Conservation (phyloP, 2,113 vertebrate species). For the Verasper variegatus region DNA sequence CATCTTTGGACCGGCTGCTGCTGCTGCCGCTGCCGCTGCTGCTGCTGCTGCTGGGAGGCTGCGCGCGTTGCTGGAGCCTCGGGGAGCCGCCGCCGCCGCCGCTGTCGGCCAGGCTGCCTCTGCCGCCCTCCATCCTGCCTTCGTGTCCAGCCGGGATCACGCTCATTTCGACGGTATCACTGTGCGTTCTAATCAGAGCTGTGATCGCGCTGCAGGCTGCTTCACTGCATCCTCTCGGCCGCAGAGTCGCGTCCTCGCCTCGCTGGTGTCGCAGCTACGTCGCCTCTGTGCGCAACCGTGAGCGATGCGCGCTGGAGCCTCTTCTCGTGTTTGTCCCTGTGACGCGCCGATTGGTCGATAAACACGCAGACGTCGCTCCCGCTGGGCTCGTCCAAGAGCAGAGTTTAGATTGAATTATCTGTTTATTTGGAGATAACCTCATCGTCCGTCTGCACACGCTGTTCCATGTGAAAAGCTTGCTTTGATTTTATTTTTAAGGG, state of each 20-base stretch:
- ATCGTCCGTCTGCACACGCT: neutral
- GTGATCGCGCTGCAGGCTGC: neutral
- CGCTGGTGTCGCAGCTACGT: conserved; percentile 61
- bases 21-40: conserved; percentile 55
- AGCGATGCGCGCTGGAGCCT: conserved; percentile 49
- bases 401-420: conserved; percentile 33
- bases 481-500: neutral
- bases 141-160: conserved; percentile 69
- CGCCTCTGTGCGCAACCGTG: conserved; percentile 53
- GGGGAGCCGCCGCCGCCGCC: conserved; percentile 62
- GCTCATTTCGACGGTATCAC: conserved; percentile 63
- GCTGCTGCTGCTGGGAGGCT: conserved; percentile 68
- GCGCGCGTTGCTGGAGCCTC: conserved; percentile 73
- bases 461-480: neutral
- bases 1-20: conserved; percentile 73
- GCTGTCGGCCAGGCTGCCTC: conserved; percentile 14
- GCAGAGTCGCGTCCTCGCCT: conserved; percentile 18
- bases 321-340: conserved; percentile 37
- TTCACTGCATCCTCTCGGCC: conserved; percentile 67
- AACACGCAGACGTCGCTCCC: conserved; percentile 28
- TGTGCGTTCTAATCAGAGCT: neutral
- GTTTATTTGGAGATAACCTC: conserved; percentile 33
- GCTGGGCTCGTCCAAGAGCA: conserved; percentile 31
- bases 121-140: conserved; percentile 67
- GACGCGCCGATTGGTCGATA: conserved; percentile 63